Base-by-base conservation (phyloP, 2,888 invertebrate species). In the Mesochorus sp. region DNA sequence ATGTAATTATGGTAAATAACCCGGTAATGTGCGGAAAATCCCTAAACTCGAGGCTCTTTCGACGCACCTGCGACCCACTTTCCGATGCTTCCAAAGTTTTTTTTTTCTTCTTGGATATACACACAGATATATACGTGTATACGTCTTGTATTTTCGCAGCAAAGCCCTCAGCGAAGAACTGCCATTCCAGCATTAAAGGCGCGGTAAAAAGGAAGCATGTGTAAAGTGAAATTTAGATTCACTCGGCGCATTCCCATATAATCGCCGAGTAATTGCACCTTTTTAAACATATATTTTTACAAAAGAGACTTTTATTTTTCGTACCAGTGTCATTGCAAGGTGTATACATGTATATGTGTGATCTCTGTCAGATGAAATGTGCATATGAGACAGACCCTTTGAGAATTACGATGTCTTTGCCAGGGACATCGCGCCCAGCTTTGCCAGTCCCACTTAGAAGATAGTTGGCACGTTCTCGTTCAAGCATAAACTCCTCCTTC, bases 1-100 rank as follows among this genome's bases (percentile, higher is more conserved):
- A 14, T 49, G 72, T 73, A 77, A 77, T 77, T 77, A 67, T 67
- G 73, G 73, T 77, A 67, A 77, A 67, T 61, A 73, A 76, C 66
- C 59, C 42, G 34, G 66, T 74, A 77, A 73, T 73, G 73, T 66
- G 51, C 26, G 34, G 44, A 44, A 77, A 77, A 77, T 53, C 51
- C 51, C 42, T 49, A 42, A 66, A 51, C 47, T 51, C 44, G 42
- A 57, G 19, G 28, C 57, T 10, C 42, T 26, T 19, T 42, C 14
- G 21, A 67, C 61, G 77, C 77, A 77, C 67, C 73, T 77, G 77
- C 53, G 77, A 61, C 73, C 44, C 53, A 66, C 14, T 61, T 73
- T 42, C 53, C 64, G 39, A 53, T 37, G 57, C 64, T 73, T 61
- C 3, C 17, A 26, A 73, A 76, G 31, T 61, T 77, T 42, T 74